phyloP scores from a whole-genome alignment of 1,140 invertebrate genomes.

The Heliconius melpomene region DNA sequence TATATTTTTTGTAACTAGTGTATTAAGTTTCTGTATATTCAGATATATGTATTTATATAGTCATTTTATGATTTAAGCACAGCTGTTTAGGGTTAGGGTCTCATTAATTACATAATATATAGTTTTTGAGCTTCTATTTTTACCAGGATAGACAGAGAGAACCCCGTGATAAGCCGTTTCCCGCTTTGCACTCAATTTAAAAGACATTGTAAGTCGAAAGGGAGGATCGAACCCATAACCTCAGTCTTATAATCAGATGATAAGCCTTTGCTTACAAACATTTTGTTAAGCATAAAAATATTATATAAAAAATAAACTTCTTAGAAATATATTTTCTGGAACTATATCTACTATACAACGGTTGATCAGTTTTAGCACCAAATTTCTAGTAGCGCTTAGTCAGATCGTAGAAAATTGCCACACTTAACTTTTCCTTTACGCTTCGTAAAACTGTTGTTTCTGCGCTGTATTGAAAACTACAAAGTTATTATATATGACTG shows the following conservation, averaged over 20 bases:
- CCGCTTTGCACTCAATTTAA: neutral
- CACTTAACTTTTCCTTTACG: conserved; percentile 19
- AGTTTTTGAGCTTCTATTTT: no score
- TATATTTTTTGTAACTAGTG: no score
- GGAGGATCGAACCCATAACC: neutral
- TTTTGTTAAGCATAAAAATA: neutral
- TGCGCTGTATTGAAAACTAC: conserved; percentile 20
- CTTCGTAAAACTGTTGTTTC: conserved; percentile 22
- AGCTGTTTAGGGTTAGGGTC: no score
- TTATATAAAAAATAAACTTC: neutral
- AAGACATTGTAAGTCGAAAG: no score
- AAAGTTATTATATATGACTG: neutral
- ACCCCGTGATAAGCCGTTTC: neutral
- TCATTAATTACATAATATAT: no score
- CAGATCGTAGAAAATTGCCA: conserved; percentile 24
- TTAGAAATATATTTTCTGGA: neutral
- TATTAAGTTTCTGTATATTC: no score
- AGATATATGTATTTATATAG: no score
- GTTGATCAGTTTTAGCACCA: neutral
- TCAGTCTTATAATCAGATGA: neutral
- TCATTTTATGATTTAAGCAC: no score
- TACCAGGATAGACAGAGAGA: neutral
- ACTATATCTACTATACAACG: neutral
- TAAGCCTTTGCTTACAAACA: neutral
- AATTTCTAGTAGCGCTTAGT: conserved; percentile 8